Evolutionary conservation across 2,888 invertebrate genomes (phyloP).

Genomic region (Psylliodes chrysocephalus): DNA sequence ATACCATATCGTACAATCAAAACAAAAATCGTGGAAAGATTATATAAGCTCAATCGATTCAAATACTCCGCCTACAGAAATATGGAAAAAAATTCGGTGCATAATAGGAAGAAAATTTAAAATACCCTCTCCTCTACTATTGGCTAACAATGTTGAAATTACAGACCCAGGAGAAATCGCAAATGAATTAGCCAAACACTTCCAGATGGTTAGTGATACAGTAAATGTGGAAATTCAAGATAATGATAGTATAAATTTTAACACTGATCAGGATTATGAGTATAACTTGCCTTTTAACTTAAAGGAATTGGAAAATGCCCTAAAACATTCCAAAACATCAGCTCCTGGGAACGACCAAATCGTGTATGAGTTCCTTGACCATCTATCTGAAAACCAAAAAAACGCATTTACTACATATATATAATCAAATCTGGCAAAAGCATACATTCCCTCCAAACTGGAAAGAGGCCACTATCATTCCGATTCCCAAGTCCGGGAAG

Average conservation of each 20-base stretch:
- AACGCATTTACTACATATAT: constrained; percentile 8
- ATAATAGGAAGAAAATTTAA: constrained; percentile 1
- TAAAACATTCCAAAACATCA: background rate
- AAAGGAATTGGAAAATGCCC: constrained; percentile 7
- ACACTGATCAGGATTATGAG: too few species aligned
- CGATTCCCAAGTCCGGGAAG: constrained; percentile 21
- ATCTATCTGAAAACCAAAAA: constrained; percentile 1
- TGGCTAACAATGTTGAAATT: background rate
- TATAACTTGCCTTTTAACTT: background rate
- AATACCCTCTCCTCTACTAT: background rate
- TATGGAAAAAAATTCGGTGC: constrained; percentile 18
- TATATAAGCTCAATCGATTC: background rate
- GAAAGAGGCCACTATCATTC: constrained; percentile 22
- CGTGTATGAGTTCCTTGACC: constrained; percentile 10
- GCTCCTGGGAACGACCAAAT: constrained; percentile 19
- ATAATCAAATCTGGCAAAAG: constrained; percentile 21
- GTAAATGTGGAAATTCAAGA: background rate
- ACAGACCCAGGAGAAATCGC: background rate
- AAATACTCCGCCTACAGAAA: constrained; percentile 3
- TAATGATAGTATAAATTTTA: too few species aligned
- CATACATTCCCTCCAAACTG: constrained; percentile 13
- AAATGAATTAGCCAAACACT: constrained; percentile 11
- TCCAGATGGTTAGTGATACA: background rate
- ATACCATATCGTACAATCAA: background rate
- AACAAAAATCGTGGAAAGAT: constrained; percentile 7